phyloP scores from a whole-genome alignment of 2,113 vertebrate genomes.

The Coreoperca whiteheadi region DNA sequence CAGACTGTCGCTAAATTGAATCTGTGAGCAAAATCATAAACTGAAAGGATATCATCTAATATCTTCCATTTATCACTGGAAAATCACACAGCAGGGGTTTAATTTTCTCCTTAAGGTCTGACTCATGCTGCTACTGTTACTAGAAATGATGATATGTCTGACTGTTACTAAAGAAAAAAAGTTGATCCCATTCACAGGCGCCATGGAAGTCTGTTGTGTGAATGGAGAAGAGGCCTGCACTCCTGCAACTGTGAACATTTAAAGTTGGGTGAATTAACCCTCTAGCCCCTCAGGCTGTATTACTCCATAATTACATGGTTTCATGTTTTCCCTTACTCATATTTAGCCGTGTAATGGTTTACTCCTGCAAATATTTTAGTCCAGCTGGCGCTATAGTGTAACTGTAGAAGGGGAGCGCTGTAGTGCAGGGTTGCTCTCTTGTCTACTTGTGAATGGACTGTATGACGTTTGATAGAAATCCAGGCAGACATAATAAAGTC shows the following conservation, averaged over 20 bases:
- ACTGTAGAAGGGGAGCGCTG: constrained; percentile 48
- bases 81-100: constrained; percentile 43
- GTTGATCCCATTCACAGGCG: constrained; percentile 40
- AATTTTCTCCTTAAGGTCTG: constrained; percentile 18
- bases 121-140: constrained; percentile 61
- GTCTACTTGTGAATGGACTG: constrained; percentile 21
- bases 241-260: constrained; percentile 47
- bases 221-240: constrained; percentile 24
- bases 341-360: constrained; percentile 73
- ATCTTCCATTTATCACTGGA: constrained; percentile 24
- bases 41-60: constrained; percentile 24
- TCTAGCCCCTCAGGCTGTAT: constrained; percentile 46
- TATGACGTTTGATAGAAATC: constrained; percentile 17
- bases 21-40: constrained; percentile 15
- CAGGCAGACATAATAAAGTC: constrained; percentile 35
- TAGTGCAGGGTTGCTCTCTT: background rate
- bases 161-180: constrained; percentile 25
- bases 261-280: constrained; percentile 61
- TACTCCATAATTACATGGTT: constrained; percentile 73
- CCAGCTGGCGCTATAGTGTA: constrained; percentile 63
- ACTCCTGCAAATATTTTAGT: constrained; percentile 59
- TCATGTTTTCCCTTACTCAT: constrained; percentile 68
- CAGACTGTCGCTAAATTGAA: constrained; percentile 29
- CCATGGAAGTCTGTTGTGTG: constrained; percentile 37
- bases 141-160: constrained; percentile 52